Percentiles rank a stretch among this genome's conserved stretches.
Conservation (phyloP, 2,888 invertebrate genomes). For the Mylabris sibirica region DNA sequence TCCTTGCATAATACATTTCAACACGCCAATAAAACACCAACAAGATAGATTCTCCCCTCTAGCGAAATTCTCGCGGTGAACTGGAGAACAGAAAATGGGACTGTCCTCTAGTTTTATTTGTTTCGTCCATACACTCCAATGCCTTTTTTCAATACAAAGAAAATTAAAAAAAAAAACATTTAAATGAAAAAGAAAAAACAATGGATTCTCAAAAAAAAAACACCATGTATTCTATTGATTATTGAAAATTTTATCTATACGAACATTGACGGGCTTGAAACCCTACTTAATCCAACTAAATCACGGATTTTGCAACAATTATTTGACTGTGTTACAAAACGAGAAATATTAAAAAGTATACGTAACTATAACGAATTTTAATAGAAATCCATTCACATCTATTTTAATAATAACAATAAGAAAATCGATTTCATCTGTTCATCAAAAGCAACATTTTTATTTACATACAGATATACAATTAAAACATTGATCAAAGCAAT, state of each 20-base stretch:
- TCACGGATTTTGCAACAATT: background rate
- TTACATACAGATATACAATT: background rate
- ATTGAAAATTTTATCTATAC: background rate
- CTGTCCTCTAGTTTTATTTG: background rate
- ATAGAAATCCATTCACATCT: background rate
- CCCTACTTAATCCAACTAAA: conserved; percentile 1
- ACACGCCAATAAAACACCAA: background rate
- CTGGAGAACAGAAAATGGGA: background rate
- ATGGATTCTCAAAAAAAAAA: background rate
- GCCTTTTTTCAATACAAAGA: background rate
- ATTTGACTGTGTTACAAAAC: background rate
- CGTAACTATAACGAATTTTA: background rate
- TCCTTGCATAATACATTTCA: background rate
- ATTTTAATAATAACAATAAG: background rate
- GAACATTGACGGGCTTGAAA: background rate
- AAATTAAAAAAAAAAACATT: background rate
- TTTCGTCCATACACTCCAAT: background rate
- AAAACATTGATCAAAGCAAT: conserved; percentile 9
- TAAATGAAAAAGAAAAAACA: background rate
- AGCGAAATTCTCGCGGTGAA: background rate
- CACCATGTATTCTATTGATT: background rate
- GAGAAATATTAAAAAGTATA: background rate
- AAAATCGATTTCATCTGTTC: background rate
- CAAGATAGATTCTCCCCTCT: background rate
- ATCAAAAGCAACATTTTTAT: background rate